Conservation (phyloP, 1,140 invertebrate species). For the Tetramorium parvispinum region DNA sequence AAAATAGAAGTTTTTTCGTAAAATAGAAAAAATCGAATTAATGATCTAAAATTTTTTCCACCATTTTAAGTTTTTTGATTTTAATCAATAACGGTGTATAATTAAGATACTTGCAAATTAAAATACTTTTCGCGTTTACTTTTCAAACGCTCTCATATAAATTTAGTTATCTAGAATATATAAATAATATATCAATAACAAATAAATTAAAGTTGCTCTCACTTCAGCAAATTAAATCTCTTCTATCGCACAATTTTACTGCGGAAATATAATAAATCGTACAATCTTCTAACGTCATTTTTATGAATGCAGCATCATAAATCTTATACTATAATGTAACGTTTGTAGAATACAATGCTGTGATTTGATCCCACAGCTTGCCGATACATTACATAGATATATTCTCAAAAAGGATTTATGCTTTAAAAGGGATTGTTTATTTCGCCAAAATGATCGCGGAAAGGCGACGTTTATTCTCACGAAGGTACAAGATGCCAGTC, state of each 20-base stretch:
- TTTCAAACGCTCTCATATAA: too few relatives aligned
- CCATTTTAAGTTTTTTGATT: too few relatives aligned
- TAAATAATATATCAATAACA: too few relatives aligned
- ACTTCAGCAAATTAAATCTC: too few relatives aligned
- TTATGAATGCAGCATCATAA: not conserved
- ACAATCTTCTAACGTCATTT: not conserved
- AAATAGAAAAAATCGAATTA: too few relatives aligned
- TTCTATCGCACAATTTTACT: not conserved
- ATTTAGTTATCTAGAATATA: too few relatives aligned
- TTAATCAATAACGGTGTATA: too few relatives aligned
- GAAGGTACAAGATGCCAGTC: not conserved
- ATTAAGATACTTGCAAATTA: too few relatives aligned
- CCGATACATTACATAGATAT: not conserved
- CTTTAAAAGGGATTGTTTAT: not conserved
- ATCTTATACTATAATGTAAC: conserved; percentile 3
- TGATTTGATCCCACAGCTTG: not conserved
- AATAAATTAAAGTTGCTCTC: too few relatives aligned
- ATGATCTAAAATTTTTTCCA: too few relatives aligned
- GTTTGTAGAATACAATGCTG: not conserved
- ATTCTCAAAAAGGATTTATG: not conserved
- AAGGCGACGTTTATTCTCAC: not conserved
- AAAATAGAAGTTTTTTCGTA: too few relatives aligned
- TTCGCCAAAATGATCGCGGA: not conserved
- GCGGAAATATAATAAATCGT: not conserved
- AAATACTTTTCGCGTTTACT: too few relatives aligned